Conservation (phyloP, 2,797 vertebrate species). For the Sebastes steindachneri region DNA sequence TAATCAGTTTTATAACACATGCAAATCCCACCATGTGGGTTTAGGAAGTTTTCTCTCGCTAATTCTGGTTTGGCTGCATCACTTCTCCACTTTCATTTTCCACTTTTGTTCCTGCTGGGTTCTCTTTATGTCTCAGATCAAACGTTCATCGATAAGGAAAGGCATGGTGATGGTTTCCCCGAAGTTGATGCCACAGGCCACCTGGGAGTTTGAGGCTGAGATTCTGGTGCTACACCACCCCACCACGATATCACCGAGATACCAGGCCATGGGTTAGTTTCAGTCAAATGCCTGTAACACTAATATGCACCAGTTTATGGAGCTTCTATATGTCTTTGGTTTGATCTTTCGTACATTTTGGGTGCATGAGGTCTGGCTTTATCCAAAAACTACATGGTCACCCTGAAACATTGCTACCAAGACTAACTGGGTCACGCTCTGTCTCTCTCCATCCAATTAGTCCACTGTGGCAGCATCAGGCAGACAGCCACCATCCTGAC, state of each 20-base stretch:
- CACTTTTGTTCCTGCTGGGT: not conserved
- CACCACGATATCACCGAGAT: conserved; percentile 94
- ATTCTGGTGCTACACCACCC: conserved; percentile 95
- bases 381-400: not conserved
- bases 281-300: not conserved
- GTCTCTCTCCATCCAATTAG: conserved; percentile 41
- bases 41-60: not conserved
- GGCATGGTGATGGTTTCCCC: conserved; percentile 98
- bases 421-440: not conserved
- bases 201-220: conserved; percentile 97
- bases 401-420: not conserved
- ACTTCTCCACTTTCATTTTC: not conserved
- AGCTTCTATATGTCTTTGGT: not conserved
- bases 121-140: conserved; percentile 83
- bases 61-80: conserved; percentile 6
- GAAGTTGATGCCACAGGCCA: conserved; percentile 92
- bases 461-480: conserved; percentile 92
- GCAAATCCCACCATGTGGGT: conserved; percentile 20
- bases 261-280: conserved; percentile 94
- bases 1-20: conserved; percentile 27
- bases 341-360: not conserved
- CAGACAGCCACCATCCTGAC: conserved; percentile 96
- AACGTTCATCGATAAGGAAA: conserved; percentile 95
- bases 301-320: not conserved
- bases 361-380: not conserved